Evolutionary conservation across 2,797 vertebrate species (phyloP).

Genomic region (Pseudomugil gertrudae): DNA sequence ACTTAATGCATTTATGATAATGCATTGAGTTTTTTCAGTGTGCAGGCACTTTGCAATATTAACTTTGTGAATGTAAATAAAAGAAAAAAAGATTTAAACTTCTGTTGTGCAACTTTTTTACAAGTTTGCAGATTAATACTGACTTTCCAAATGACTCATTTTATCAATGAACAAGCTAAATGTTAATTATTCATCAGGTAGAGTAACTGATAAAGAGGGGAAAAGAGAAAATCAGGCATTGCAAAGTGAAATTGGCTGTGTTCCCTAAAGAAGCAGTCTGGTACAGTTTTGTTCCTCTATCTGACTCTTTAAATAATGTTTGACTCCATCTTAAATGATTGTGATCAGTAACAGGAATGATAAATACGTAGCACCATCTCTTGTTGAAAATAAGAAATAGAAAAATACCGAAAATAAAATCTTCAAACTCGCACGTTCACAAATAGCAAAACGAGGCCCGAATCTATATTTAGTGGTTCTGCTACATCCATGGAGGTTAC

Average conservation of each 20-base stretch:
- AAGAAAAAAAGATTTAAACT: constrained; percentile 34
- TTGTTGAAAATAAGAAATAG: constrained; percentile 83
- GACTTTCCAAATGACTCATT: constrained; percentile 54
- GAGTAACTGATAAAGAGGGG: constrained; percentile 45
- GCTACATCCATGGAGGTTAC: constrained; percentile 69
- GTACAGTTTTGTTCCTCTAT: constrained; percentile 78
- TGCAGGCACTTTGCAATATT: too few relatives aligned
- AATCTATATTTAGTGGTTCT: constrained; percentile 49
- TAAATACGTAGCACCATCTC: constrained; percentile 98
- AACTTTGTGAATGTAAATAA: constrained; percentile 27
- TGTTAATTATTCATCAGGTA: constrained; percentile 41
- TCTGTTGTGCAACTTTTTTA: constrained; percentile 33
- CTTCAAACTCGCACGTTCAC: constrained; percentile 70
- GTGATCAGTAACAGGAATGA: constrained; percentile 92
- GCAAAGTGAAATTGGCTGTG: constrained; percentile 55
- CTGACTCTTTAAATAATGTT: too few relatives aligned
- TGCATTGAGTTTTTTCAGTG: too few relatives aligned
- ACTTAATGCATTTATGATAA: too few relatives aligned
- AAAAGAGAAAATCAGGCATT: constrained; percentile 52
- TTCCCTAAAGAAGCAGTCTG: constrained; percentile 67
- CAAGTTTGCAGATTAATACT: constrained; percentile 64
- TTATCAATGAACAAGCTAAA: constrained; percentile 39
- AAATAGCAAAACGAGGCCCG: constrained; percentile 64
- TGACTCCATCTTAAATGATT: constrained; percentile 63
- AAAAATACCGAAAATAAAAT: constrained; percentile 74